Percentiles rank a stretch among this genome's conserved stretches.
phyloP scores from a whole-genome alignment of 1,140 invertebrate genomes.

The Euborellia annulipes region DNA sequence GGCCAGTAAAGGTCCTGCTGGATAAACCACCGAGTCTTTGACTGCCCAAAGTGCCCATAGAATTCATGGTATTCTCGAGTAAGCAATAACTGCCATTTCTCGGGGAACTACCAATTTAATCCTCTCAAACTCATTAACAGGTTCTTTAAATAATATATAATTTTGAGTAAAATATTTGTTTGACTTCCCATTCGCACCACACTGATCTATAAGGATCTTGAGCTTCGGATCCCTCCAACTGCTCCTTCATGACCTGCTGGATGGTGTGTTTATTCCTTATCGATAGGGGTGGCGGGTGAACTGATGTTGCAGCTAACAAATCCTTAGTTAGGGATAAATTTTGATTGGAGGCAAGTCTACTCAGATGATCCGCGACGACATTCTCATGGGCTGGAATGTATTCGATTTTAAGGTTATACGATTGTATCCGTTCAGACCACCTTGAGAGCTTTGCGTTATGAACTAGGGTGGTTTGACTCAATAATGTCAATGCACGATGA shows the following conservation, averaged over 20 bases:
- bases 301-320: neutral
- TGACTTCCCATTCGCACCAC: no score
- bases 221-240: neutral
- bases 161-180: no score
- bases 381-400: slow-evolving; percentile 22
- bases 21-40: neutral
- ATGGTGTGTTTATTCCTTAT: neutral
- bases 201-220: no score
- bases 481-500: slow-evolving; percentile 25
- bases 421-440: slow-evolving; percentile 21
- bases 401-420: slow-evolving; percentile 23
- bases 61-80: no score
- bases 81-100: no score
- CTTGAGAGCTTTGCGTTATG: slow-evolving; percentile 19
- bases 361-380: slow-evolving; percentile 22
- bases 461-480: slow-evolving; percentile 20
- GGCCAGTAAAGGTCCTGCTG: neutral
- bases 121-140: no score
- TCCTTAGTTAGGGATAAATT: neutral
- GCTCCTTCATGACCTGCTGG: neutral
- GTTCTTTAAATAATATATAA: no score
- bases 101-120: no score
- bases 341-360: neutral
- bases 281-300: neutral
- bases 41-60: neutral